phyloP scores from a whole-genome alignment of 1,140 invertebrate genomes.

The Cataglyphis hispanica region DNA sequence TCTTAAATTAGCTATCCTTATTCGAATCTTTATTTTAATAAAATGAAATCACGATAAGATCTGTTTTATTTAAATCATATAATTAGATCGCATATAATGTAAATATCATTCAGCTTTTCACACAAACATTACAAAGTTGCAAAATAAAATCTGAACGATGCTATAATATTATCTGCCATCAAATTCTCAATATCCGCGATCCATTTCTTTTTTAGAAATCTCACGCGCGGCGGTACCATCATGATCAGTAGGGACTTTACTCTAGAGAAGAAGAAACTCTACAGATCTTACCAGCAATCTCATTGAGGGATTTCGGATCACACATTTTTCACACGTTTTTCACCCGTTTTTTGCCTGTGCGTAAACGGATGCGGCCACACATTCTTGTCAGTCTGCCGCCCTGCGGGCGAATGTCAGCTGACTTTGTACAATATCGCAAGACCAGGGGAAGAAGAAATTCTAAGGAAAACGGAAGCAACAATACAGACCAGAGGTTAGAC shows the following conservation, averaged over 20 bases:
- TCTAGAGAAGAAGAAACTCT: constrained; percentile 95
- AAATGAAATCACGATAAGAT: not conserved
- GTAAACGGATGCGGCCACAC: constrained; percentile 6
- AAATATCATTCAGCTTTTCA: not conserved
- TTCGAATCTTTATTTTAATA: not conserved
- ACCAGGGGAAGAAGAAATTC: constrained; percentile 27
- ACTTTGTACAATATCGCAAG: constrained; percentile 36
- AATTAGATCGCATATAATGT: constrained; percentile 20
- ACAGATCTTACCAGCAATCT: constrained; percentile 90
- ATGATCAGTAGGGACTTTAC: constrained; percentile 94
- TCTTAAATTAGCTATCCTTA: not conserved
- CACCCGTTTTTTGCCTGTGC: constrained; percentile 24
- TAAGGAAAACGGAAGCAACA: not conserved
- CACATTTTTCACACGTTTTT: constrained; percentile 16
- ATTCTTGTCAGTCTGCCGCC: constrained; percentile 35
- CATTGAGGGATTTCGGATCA: constrained; percentile 71
- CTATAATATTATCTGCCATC: not conserved
- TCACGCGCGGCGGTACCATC: constrained; percentile 93
- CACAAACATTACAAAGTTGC: not conserved
- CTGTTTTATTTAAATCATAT: not conserved
- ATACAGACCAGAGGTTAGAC: constrained; percentile 35
- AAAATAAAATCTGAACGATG: not conserved
- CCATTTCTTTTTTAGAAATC: constrained; percentile 88
- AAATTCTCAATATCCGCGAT: constrained; percentile 32
- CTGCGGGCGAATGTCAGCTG: not conserved